phyloP scores from a whole-genome alignment of 1,140 invertebrate genomes.

The Penaeus japonicus region DNA sequence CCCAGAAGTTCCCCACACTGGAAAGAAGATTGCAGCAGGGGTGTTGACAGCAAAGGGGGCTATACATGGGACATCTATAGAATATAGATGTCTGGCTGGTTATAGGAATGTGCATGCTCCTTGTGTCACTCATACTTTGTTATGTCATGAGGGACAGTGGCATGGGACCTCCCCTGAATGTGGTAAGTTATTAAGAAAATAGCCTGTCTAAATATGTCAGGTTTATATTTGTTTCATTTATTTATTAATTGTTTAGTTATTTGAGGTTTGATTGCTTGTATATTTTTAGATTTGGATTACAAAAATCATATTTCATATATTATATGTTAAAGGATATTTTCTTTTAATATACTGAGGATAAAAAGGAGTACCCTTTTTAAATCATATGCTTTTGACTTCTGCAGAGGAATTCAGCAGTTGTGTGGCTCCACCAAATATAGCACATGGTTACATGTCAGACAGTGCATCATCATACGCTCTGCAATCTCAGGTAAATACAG shows the following conservation, averaged over 20 bases:
- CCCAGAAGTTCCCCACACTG: slow-evolving; percentile 41
- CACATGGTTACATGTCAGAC: slow-evolving; percentile 55
- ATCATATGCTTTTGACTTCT: neutral
- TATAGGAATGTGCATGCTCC: slow-evolving; percentile 60
- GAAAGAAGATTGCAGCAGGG: slow-evolving; percentile 50
- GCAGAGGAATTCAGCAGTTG: slow-evolving; percentile 59
- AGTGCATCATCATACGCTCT: slow-evolving; percentile 32
- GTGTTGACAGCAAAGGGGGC: slow-evolving; percentile 53
- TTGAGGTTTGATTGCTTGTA: neutral
- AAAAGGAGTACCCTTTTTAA: neutral
- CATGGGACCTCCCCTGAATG: slow-evolving; percentile 56
- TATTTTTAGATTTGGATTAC: neutral
- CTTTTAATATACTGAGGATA: neutral
- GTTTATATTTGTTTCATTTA: neutral
- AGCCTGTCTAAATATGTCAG: neutral
- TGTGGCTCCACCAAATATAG: slow-evolving; percentile 56
- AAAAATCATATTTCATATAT: no score
- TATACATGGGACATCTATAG: slow-evolving; percentile 63
- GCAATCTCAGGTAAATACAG: slow-evolving; percentile 17
- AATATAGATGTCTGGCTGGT: slow-evolving; percentile 65
- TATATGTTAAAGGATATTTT: no score
- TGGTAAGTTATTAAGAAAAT: slow-evolving; percentile 51
- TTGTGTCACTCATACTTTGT: slow-evolving; percentile 42
- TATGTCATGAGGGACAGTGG: slow-evolving; percentile 59
- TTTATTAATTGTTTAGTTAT: neutral